phyloP scores from a whole-genome alignment of 2,113 vertebrate species.

The Casuarius casuarius region DNA sequence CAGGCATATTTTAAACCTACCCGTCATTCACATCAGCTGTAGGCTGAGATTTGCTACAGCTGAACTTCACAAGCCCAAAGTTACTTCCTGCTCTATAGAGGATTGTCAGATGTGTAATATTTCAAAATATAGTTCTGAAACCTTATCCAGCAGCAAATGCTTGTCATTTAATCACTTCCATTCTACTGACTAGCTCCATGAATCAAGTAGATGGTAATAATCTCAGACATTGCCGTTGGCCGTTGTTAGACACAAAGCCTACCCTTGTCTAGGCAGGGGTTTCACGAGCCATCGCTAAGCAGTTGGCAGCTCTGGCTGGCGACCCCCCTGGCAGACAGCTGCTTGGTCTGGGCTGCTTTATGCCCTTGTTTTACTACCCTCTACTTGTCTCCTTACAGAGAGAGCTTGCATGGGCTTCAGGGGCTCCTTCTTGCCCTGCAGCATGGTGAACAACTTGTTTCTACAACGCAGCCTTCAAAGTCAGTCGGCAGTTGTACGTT shows the following conservation, averaged over 20 bases:
- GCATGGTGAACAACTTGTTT: rapidly evolving
- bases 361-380: not conserved
- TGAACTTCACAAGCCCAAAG: not conserved
- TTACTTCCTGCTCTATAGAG: not conserved
- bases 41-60: not conserved
- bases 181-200: not conserved
- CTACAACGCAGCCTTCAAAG: rapidly evolving
- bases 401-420: not conserved
- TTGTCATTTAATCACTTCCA: not conserved
- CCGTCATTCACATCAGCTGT: not conserved
- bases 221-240: not conserved
- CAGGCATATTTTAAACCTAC: not conserved
- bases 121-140: not conserved
- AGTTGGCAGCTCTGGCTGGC: not conserved
- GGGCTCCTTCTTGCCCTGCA: not conserved
- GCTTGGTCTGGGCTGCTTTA: not conserved
- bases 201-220: rapidly evolving
- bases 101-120: rapidly evolving
- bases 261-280: not conserved
- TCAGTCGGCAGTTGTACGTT: rapidly evolving
- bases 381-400: not conserved
- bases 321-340: not conserved
- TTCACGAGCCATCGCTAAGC: not conserved
- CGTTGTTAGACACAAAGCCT: not conserved
- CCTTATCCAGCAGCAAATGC: not conserved